These are phyloP conservation scores for Maccullochella peelii DNA, from an alignment of 2,113 vertebrate genomes.

Conservation along the genomic window DNA sequence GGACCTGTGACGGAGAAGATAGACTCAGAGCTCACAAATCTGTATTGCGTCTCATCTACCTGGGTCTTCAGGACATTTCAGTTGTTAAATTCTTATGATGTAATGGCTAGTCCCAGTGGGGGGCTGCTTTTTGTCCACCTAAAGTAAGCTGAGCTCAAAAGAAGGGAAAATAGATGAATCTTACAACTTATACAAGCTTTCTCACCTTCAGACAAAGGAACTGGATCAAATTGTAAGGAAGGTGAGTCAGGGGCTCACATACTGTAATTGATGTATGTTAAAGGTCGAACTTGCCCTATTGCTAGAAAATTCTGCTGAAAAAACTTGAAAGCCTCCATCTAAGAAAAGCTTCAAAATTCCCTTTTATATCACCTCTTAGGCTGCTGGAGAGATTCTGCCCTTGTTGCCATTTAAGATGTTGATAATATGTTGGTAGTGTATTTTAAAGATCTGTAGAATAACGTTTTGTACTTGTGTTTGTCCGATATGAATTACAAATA, in stretches of 20 bases:
- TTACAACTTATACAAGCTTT: not conserved
- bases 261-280: slow-evolving; percentile 15
- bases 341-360: not conserved
- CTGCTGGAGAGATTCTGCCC: not conserved
- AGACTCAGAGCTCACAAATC: slow-evolving; percentile 22
- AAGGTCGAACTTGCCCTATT: not conserved
- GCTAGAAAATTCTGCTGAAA: not conserved
- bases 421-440: not conserved
- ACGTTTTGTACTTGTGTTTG: not conserved
- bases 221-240: slow-evolving; percentile 11
- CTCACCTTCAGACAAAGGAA: slow-evolving; percentile 1
- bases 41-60: slow-evolving; percentile 13
- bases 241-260: slow-evolving; percentile 4
- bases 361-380: not conserved
- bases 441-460: not conserved
- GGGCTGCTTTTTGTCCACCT: slow-evolving; percentile 28
- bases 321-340: not conserved
- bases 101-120: slow-evolving; percentile 8
- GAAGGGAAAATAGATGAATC: slow-evolving; percentile 27
- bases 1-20: slow-evolving; percentile 14
- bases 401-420: not conserved
- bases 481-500: not conserved
- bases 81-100: slow-evolving; percentile 9
- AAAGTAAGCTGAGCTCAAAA: slow-evolving; percentile 27
- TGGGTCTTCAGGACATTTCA: slow-evolving; percentile 11